Evolutionary conservation across 92 coral and sea anemone species (phyloP), one percentile per base, ranked within the genome.

Genomic region (Zoanthus solanderi): DNA sequence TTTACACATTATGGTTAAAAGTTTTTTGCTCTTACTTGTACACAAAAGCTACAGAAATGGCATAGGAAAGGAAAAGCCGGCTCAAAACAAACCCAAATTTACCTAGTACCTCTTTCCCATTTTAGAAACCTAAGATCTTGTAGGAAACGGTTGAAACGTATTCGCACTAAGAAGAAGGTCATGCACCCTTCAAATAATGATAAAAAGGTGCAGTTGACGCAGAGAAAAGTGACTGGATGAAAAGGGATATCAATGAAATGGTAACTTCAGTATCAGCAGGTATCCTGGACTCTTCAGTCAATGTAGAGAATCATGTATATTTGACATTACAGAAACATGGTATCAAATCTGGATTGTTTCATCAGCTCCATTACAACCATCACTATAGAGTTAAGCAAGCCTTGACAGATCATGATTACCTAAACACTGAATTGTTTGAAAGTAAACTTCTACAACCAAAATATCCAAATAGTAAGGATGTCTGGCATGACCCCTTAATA

Each of bases 181-280:
- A 48, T 18, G 4, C 72, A 67, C 37, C 12, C 37, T 67, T 67
- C 72, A 67, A 67, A 67, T 67, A 67, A 8, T 67, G 72, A 29
- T 29, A 4, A 3, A 79, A 78, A 16, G 3, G 13, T 79, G 11
- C 37, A 6, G 34, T 9, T 67, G 37, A 8, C 23, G 11, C 72
- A 67, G 83, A 86, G 34, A 76, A 80, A 67, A 92, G 88, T 75
- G 90, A 86, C 58, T 88, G 94, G 86, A 78, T 78, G 80, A 88
- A 89, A 83, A 86, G 94, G 65, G 92, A 92, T 81, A 34, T 75
- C 71, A 78, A 80, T 88, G 84, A 72, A 85, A 89, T 81, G 92
- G 72, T 85, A 73, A 71, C 88, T 69, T 88, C 68, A 88, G 75
- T 88, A 57, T 46, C 71, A 84, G 81, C 50, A 78, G 85, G 84